Conservation (phyloP, 2,888 invertebrate genomes). For the Lasioglossum morio region DNA sequence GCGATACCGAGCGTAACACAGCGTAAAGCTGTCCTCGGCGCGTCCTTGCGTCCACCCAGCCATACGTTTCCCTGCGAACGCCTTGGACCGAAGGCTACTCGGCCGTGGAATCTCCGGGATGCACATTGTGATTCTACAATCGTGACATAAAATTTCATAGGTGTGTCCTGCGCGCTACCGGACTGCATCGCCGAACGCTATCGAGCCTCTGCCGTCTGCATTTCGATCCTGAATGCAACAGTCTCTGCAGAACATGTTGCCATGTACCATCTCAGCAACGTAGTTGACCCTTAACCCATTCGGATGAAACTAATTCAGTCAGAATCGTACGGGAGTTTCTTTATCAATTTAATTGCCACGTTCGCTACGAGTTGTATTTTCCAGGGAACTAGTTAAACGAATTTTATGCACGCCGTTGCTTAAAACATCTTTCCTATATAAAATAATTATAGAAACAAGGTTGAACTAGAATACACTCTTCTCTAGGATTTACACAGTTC, state of each 20-base stretch:
- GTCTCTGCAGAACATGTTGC: background rate
- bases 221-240: background rate
- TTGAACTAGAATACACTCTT: background rate
- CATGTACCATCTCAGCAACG: background rate
- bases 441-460: background rate
- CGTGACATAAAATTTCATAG: slow-evolving; percentile 7
- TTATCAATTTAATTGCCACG: background rate
- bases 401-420: background rate
- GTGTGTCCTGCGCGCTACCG: slow-evolving; percentile 4
- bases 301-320: background rate
- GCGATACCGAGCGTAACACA: background rate
- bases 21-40: slow-evolving; percentile 18
- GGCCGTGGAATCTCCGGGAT: background rate
- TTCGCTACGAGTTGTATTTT: background rate
- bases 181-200: background rate
- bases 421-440: background rate
- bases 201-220: background rate
- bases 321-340: background rate
- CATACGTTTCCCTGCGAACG: background rate
- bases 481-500: background rate
- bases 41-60: background rate
- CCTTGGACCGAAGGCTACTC: background rate
- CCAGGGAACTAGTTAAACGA: background rate
- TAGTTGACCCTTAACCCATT: background rate
- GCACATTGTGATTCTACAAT: slow-evolving; percentile 5